Evolutionary conservation across 1,140 invertebrate species (phyloP).

Genomic region (Diorhabda carinulata): DNA sequence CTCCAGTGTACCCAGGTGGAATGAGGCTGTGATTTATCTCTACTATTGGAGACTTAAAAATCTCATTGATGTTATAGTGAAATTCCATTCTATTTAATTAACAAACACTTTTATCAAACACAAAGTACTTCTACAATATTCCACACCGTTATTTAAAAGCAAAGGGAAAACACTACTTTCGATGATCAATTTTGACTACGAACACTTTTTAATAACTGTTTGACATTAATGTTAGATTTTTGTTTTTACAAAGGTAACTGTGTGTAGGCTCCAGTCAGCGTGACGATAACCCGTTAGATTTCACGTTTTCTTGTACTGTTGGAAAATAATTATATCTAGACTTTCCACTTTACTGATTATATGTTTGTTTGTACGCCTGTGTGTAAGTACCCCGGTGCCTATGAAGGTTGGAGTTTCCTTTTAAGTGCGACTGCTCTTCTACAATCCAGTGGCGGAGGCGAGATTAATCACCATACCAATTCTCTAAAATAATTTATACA

Average conservation of each 20-base stretch:
- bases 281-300: slow-evolving; percentile 8
- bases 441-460: background rate
- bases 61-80: slow-evolving; percentile 57
- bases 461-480: background rate
- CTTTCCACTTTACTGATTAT: background rate
- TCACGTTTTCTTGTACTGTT: background rate
- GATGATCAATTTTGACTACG: background rate
- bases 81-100: slow-evolving; percentile 54
- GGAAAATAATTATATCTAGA: slow-evolving; percentile 1
- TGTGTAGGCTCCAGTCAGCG: slow-evolving; percentile 5
- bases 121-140: background rate
- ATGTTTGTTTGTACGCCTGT: background rate
- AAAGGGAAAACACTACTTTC: background rate
- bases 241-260: background rate
- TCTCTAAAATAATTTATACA: no score
- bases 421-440: background rate
- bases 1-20: slow-evolving; percentile 58
- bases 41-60: slow-evolving; percentile 56
- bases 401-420: slow-evolving; percentile 1
- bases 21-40: slow-evolving; percentile 57
- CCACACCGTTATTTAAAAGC: background rate
- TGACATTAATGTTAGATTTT: slow-evolving; percentile 13
- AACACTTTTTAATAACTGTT: slow-evolving; percentile 6
- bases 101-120: background rate
- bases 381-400: background rate